Evolutionary conservation across 2,888 invertebrate genomes (phyloP), one percentile per base, ranked within the genome.

Genomic region (Papilio elwesi): DNA sequence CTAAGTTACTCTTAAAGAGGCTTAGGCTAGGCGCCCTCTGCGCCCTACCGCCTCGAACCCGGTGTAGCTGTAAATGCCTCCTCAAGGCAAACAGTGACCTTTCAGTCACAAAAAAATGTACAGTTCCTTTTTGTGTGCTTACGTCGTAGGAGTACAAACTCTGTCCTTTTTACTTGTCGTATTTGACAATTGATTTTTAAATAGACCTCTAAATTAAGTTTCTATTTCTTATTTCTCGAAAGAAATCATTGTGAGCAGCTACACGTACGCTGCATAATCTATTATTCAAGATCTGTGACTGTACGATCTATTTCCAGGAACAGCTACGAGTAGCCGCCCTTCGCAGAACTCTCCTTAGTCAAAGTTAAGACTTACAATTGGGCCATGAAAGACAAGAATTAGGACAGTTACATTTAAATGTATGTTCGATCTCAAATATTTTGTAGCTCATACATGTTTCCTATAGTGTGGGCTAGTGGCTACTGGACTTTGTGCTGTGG

Each of bases 321-420:
- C 26, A 6, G 55, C 52, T 6, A 10, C 53, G 53, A 26, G 9
- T 16, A 26, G 55, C 6, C 11, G 26, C 11, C 11, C 26, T 55
- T 26, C 55, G 11, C 55, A 55, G 55, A 55, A 55, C 55, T 26
- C 12, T 26, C 55, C 11, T 55, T 11, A 26, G 43, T 43, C n/a
- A 55, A 26, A 6, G 26, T 10, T 26, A 11, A 26, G 11, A 55
- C 26, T 53, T 16, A 26, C 55, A 55, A 55, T 55, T 2, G 26
- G 26, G 12, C 12, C 12, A 26, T 55, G 55, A 12, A 55, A 55
- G 55, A 55, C 55, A 12, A 55, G 55, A 55, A 55, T 55, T 55
- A 16, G 53, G 10, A 53, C 52, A 8, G 52, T 53, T 9, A 43
- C 6, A 16, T 52, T 9, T 52, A 52, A 15, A 52, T 52, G 15